Evolutionary conservation across 2,113 vertebrate genomes (phyloP), one percentile per base, ranked within the genome.

Genomic region (Synodontis membranacea): DNA sequence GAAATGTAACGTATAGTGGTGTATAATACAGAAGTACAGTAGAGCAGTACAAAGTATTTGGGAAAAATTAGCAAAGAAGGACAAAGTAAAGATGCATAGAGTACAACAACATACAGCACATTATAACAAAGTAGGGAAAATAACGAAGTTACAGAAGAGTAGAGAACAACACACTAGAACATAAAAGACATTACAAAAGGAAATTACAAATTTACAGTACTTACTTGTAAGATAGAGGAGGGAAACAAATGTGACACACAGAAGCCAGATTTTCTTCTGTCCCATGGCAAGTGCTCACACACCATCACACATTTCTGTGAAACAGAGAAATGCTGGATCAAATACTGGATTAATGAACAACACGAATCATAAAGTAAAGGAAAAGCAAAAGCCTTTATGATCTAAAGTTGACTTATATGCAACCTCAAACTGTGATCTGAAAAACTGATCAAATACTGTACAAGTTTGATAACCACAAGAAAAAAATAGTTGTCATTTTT

Each of bases 211-310:
- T 48, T 48, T 28, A 76, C 46, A 37, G 17, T 54, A 79, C 95
- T 95, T 90, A 96, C 95, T 78, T 72, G 94, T 89, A 88, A 95
- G 90, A 93, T 90, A 94, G 89, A 95, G 89, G 89, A 91, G 90
- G 76, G 92, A 87, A 89, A 89, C 89, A 80, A 90, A 50, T 86
- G 89, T 93, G 93, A 94, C 90, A 91, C 91, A 92, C 90, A 91
- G 92, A 92, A 93, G 91, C 94, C 95, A 93, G 90, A 89, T 93
- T 91, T 91, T 92, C 92, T 93, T 92, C 91, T 89, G 90, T 93
- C 94, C 94, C 95, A 96, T 96, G 93, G 93, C 94, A 93, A 92
- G 91, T 78, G 52, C 88, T 95, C 94, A 95, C 92, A 90, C 93
- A 89, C 87, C 92, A 88, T 93, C 92, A 92, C 92, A 93, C 92